phyloP scores from a whole-genome alignment of 2,888 invertebrate genomes.

The Dryococelus australis region DNA sequence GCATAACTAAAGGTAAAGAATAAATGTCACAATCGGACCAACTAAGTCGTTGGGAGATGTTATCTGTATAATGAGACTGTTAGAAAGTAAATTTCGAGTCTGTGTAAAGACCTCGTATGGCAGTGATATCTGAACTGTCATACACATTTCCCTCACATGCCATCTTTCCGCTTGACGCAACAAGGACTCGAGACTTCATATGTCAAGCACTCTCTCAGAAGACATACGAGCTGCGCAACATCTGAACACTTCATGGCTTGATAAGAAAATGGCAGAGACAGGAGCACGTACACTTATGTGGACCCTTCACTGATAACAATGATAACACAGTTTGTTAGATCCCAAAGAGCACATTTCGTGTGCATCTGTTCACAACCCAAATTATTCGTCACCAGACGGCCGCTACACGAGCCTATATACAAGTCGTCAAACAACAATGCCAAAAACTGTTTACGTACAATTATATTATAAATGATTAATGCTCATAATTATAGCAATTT shows the following conservation, averaged over 20 bases:
- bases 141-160: not conserved
- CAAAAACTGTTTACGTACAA: not conserved
- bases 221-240: not conserved
- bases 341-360: not conserved
- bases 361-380: not conserved
- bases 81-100: not conserved
- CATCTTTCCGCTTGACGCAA: not conserved
- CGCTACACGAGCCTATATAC: not conserved
- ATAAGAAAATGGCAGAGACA: slow-evolving; percentile 9
- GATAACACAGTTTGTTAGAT: slow-evolving; percentile 6
- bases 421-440: not conserved
- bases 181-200: not conserved
- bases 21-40: too few relatives aligned
- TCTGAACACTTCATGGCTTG: slow-evolving; percentile 16
- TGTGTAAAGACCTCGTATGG: not conserved
- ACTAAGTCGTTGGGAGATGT: not conserved
- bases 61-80: not conserved
- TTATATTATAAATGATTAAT: not conserved
- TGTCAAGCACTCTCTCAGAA: not conserved
- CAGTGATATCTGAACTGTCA: not conserved
- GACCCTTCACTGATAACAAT: slow-evolving; percentile 10
- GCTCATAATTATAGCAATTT: not conserved
- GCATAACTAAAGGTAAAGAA: too few relatives aligned
- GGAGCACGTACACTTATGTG: not conserved
- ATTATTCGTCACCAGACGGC: not conserved